A percentile compares a stretch with the other conserved stretches of the same genome.
Conservation (phyloP, 2,113 vertebrate species). For the Nycticryphes semicollaris region DNA sequence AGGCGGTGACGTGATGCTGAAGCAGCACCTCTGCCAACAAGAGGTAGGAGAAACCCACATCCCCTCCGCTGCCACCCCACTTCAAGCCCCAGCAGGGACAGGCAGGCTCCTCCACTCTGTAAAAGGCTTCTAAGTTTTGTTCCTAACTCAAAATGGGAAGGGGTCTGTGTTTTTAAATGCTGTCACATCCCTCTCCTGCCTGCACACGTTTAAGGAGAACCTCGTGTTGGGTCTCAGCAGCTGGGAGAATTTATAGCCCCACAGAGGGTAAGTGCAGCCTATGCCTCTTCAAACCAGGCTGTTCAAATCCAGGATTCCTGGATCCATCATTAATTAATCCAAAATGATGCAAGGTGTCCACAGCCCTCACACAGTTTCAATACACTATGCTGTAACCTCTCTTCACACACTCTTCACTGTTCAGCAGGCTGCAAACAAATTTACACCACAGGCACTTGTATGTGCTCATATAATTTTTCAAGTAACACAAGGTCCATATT, state of each 20-base stretch:
- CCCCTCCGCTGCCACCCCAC: not conserved
- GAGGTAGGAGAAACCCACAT: not conserved
- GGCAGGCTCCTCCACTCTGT: not conserved
- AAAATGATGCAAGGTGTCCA: not conserved
- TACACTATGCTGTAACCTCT: rapidly evolving
- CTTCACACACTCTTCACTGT: not conserved
- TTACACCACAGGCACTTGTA: not conserved
- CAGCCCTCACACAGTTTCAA: not conserved
- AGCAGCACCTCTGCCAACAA: not conserved
- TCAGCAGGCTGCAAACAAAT: not conserved
- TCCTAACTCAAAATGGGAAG: constrained; percentile 31
- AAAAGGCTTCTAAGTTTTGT: constrained; percentile 36
- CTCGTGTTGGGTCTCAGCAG: not conserved
- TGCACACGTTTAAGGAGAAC: not conserved
- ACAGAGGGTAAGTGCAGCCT: not conserved
- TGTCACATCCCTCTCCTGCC: constrained; percentile 15
- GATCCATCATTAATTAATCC: not conserved
- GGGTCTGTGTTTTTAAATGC: constrained; percentile 35
- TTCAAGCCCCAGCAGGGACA: not conserved
- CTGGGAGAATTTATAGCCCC: not conserved
- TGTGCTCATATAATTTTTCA: not conserved
- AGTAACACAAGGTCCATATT: not conserved
- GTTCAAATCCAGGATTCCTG: not conserved
- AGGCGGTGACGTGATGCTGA: not conserved
- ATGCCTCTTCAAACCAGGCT: not conserved